Evolutionary conservation across 2,797 vertebrate genomes (phyloP).

Genomic region (Myotis daubentonii): DNA sequence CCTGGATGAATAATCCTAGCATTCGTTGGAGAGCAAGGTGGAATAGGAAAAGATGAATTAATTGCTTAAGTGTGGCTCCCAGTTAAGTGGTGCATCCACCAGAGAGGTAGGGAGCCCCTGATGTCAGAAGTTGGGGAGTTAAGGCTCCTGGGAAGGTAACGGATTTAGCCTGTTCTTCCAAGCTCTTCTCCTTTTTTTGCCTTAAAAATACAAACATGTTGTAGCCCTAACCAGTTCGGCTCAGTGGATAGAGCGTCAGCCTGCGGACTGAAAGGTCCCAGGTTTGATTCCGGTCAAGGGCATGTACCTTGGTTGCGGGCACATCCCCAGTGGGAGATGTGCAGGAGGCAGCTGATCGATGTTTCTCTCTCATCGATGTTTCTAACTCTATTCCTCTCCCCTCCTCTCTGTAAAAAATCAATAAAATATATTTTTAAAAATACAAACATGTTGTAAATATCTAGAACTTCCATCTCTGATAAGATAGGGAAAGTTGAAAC

Average conservation of each 20-base stretch:
- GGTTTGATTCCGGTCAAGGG: too few relatives aligned
- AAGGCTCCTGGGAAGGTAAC: background rate
- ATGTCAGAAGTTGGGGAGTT: background rate
- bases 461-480: background rate
- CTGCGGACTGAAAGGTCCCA: too few relatives aligned
- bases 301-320: too few relatives aligned
- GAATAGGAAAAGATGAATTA: background rate
- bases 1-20: background rate
- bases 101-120: background rate
- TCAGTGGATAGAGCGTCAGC: too few relatives aligned
- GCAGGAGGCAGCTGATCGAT: too few relatives aligned
- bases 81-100: background rate
- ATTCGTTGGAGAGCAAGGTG: background rate
- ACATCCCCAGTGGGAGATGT: too few relatives aligned
- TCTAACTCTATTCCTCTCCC: too few relatives aligned
- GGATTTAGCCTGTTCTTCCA: background rate
- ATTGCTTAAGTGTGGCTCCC: background rate
- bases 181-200: background rate
- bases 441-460: slow-evolving; percentile 14
- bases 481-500: background rate
- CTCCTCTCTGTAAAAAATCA: too few relatives aligned
- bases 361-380: too few relatives aligned
- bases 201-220: slow-evolving; percentile 18
- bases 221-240: background rate
- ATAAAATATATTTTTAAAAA: background rate